Evolutionary conservation across 2,113 vertebrate species (phyloP), one percentile per base, ranked within the genome.

Genomic region (Lipophrys pholis): DNA sequence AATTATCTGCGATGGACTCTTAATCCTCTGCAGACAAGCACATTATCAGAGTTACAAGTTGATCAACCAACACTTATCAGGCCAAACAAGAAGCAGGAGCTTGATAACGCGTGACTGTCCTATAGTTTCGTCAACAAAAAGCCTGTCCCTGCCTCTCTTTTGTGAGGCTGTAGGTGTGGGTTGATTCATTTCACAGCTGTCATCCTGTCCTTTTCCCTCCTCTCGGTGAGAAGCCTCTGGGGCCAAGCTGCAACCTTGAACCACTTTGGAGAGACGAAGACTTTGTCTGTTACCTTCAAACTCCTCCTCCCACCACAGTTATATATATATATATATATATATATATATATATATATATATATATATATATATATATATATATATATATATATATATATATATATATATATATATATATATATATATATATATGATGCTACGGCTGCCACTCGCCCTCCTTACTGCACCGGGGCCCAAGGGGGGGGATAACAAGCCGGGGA

Each of bases 201-300:
- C 87, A 81, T 61, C 61, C 58, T 73, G 82, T 87, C 82, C 80
- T 85, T 61, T 16, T 30, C 57, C 70, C 67, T 74, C 53, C 72
- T 71, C 66, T 72, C 52, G 1, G 43, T 43, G 64, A 66, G 52
- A 79, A 78, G 67, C 77, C 80, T 77, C 80, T 3, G 17, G 71
- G 80, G 82, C 68, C 55, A 60, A 79, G 53, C 74, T 76, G 48
- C 71, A 82, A 91, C 90, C 90, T 91, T 90, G 86, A 87, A 83
- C 76, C 83, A 87, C 84, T 91, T 89, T 82, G 71, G 68, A 72
- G 78, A 81, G 69, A 80, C 39, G 56, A 17, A 78, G 79, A 82
- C 80, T 86, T 78, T 83, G 72, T 70, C 80, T 76, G 62, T 84
- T 77, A 91, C 90, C 86, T 91, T 89, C 86, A 90, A 78, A 90